Base-by-base conservation (phyloP, 1,140 invertebrate genomes). In the Pseudachorutes palmiensis region DNA sequence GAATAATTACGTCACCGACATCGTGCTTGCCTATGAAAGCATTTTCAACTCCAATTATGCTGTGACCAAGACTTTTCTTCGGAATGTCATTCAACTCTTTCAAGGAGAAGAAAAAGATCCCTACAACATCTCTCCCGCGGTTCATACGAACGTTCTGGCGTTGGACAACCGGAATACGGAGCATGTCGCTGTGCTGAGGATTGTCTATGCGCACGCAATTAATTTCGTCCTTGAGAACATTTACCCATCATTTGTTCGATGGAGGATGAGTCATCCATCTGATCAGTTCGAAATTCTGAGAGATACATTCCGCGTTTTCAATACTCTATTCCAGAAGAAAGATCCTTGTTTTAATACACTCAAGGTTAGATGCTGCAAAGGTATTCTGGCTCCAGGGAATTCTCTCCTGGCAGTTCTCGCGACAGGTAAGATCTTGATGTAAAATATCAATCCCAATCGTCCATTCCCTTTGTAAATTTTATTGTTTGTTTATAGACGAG, bases 171-270 rank as follows among this genome's bases (percentile, higher is more conserved):
- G 9, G 9, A 45, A 45, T 9, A 9, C 19, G 36, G 9, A 9
- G 36, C 36, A 45, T 45, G 36, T 45, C 19, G 36, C 19, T 9
- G 19, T 12, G 9, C 19, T 45, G 26, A 48, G 16, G 58, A 24
- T 31, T 9, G 32, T 62, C 5, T 67, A 58, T 55, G 16, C 30
- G 29, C 9, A 16, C n/a, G 28, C 41, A 9, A 32, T 70, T 64
- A 26, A 24, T 19, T 72, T 72, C 33, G n/a, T 72, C 3, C 26
- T 65, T n/a, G 67, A 72, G 59, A 69, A 72, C 45, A 65, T 72
- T 62, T 59, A 67, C 16, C 55, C 51, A 0, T 31, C 61, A 0
- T 72, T 64, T 62, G 31, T 36, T 2, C 61, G 51, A 22, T 72
- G 70, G 70, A 33, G 65, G 32, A 48, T 67, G n/a, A 55, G 24